A percentile compares a stretch with the other conserved stretches of the same genome.
Evolutionary conservation across 2,797 vertebrate genomes (phyloP).

Genomic region (Glossophaga mutica): DNA sequence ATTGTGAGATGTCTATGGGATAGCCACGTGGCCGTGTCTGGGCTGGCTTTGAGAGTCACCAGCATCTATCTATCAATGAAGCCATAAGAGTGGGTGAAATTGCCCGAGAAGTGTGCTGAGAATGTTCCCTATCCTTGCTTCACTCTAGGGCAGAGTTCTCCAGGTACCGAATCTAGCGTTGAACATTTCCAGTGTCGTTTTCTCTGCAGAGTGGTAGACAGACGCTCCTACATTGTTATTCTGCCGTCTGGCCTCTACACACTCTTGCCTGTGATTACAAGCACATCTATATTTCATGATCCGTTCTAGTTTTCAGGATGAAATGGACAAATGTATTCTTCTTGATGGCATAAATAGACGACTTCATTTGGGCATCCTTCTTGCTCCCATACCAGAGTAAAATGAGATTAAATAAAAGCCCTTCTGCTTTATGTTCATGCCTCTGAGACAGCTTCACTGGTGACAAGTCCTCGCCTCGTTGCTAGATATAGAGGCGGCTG

Average conservation of each 20-base stretch:
- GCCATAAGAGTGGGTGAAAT: background rate
- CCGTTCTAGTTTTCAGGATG: conserved; percentile 19
- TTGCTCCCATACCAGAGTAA: background rate
- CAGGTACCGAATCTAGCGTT: background rate
- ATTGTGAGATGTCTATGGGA: background rate
- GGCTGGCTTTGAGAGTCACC: background rate
- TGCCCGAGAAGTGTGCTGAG: background rate
- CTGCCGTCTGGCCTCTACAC: background rate
- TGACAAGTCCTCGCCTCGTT: conserved; percentile 9
- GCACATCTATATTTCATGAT: background rate
- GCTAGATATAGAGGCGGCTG: background rate
- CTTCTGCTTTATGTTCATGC: background rate
- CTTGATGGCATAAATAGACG: background rate
- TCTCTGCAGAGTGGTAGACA: background rate
- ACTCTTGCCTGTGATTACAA: background rate
- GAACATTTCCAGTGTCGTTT: background rate
- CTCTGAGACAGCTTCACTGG: background rate
- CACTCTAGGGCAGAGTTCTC: background rate
- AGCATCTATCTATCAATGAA: background rate
- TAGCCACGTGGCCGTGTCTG: background rate
- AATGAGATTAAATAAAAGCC: conserved; percentile 29
- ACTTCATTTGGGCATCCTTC: conserved; percentile 29
- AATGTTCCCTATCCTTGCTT: background rate
- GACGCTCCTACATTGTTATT: background rate
- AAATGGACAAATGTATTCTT: background rate